phyloP scores from a whole-genome alignment of 2,113 vertebrate genomes.

The Hydrochoerus hydrochaeris region DNA sequence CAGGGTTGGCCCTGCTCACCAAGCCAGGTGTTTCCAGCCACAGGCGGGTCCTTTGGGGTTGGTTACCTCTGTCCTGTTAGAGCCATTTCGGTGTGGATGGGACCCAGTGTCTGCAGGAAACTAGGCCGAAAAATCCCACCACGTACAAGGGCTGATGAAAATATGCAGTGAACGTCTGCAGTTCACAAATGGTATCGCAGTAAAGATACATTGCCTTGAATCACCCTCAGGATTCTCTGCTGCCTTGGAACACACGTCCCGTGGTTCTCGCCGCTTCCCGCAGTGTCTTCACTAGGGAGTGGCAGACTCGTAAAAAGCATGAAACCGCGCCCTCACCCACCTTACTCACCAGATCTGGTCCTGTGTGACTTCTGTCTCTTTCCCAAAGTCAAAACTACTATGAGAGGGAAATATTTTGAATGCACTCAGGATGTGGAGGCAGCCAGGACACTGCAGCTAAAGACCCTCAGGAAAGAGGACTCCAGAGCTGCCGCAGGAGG shows the following conservation, averaged over 20 bases:
- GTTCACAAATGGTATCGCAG: background rate
- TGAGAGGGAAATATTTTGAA: background rate
- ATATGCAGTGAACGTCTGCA: background rate
- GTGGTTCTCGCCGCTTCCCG: background rate
- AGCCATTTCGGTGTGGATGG: background rate
- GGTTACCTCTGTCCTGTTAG: background rate
- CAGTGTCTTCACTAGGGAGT: background rate
- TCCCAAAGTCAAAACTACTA: background rate
- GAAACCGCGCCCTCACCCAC: background rate
- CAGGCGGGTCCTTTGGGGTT: background rate
- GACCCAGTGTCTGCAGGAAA: background rate
- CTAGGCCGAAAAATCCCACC: accelerated
- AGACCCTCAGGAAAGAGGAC: background rate
- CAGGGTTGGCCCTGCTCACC: background rate
- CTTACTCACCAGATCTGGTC: background rate
- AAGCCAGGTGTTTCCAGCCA: background rate
- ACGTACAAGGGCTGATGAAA: background rate
- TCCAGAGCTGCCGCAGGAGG: background rate
- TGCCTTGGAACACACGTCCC: background rate
- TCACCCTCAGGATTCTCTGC: background rate
- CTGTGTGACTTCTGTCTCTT: background rate
- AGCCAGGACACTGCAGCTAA: background rate
- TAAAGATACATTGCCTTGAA: background rate
- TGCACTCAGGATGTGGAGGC: background rate
- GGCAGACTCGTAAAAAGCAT: background rate